phyloP scores from a whole-genome alignment of 2,888 invertebrate genomes.

The Ophonus ardosiacus region DNA sequence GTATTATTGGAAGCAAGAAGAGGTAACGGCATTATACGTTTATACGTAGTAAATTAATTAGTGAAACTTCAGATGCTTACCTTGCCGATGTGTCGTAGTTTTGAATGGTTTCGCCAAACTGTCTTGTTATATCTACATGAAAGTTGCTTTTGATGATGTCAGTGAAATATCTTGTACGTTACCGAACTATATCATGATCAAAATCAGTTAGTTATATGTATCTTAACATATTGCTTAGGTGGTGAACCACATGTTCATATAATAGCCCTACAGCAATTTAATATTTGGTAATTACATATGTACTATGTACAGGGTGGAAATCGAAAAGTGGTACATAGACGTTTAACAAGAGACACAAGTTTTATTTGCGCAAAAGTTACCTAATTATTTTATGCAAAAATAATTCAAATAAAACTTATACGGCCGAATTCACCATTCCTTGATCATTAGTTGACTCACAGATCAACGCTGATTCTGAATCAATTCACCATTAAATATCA shows the following conservation, averaged over 20 bases:
- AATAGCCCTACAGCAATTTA: neutral
- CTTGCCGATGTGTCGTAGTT: slow-evolving; percentile 22
- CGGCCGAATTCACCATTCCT: no score
- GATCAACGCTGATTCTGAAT: no score
- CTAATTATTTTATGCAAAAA: no score
- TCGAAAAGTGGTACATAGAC: no score
- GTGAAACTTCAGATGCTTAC: slow-evolving; percentile 32
- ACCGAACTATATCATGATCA: neutral
- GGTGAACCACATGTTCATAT: neutral
- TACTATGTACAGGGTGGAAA: no score
- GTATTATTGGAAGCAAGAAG: neutral
- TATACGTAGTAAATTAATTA: slow-evolving; percentile 32
- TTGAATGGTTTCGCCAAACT: slow-evolving; percentile 36
- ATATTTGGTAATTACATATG: neutral
- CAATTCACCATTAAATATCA: no score
- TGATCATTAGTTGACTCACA: no score
- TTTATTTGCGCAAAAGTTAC: no score
- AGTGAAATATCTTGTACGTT: neutral
- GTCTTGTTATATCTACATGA: slow-evolving; percentile 9
- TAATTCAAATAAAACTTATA: no score
- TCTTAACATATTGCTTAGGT: neutral
- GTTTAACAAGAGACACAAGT: no score
- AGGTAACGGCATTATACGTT: slow-evolving; percentile 5
- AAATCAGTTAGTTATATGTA: slow-evolving; percentile 17
- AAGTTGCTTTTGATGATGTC: slow-evolving; percentile 21